phyloP scores from a whole-genome alignment of 2,113 vertebrate genomes.

The Lutjanus erythropterus region DNA sequence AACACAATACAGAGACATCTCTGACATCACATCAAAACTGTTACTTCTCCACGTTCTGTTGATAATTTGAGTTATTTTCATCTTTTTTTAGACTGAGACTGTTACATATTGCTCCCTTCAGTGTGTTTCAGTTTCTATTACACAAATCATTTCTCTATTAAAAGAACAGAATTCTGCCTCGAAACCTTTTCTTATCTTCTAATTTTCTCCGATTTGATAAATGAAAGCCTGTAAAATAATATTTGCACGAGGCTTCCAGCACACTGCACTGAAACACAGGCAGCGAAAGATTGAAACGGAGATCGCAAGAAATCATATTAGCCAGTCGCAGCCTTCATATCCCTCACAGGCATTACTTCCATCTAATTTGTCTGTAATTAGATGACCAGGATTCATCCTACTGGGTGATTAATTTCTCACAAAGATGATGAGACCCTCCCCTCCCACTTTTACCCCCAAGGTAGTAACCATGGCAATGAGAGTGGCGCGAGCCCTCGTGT shows the following conservation, averaged over 20 bases:
- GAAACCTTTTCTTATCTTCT: background rate
- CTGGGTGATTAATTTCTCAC: constrained; percentile 72
- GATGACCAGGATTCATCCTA: constrained; percentile 70
- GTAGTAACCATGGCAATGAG: constrained; percentile 66
- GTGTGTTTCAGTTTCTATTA: background rate
- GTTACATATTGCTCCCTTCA: too few relatives aligned
- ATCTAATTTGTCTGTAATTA: constrained; percentile 74
- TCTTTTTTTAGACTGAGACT: too few relatives aligned
- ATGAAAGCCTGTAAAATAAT: background rate
- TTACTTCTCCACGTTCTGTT: too few relatives aligned
- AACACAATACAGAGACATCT: too few relatives aligned
- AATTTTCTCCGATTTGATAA: background rate
- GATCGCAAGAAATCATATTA: constrained; percentile 21
- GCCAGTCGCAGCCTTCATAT: constrained; percentile 13
- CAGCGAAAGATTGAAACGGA: constrained; percentile 12
- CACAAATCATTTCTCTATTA: background rate
- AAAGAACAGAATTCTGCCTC: background rate
- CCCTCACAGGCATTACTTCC: constrained; percentile 61
- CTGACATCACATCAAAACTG: too few relatives aligned
- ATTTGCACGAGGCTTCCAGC: background rate
- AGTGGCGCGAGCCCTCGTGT: constrained; percentile 20
- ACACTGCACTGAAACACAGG: constrained; percentile 2
- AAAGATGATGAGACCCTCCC: constrained; percentile 35
- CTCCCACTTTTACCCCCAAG: background rate
- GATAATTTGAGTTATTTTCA: too few relatives aligned